Evolutionary conservation across 2,113 vertebrate species (phyloP), one percentile per base, ranked within the genome.

Genomic region (Zapornia atra): DNA sequence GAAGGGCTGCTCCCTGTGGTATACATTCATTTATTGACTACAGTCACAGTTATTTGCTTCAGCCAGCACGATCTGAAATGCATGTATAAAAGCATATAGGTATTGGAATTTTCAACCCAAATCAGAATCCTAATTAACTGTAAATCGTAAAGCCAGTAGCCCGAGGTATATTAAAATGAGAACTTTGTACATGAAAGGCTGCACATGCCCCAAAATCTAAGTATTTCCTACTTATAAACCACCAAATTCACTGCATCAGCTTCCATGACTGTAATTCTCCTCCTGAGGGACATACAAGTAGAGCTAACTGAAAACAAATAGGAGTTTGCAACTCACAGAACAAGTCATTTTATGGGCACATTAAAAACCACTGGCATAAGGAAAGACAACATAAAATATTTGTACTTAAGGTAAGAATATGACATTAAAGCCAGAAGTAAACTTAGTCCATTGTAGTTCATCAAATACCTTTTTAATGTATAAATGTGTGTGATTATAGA

Each of bases 181-280:
- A 98, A 98, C 98, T 98, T 97, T 98, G 98, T 98, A 98, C 98
- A 98, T 98, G 98, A 98, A 98, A 98, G 97, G 95, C 96, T 97
- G 93, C 90, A 95, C 71, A 94, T 97, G 97, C 96, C 97, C 98
- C 97, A 79, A 97, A 98, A 98, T 98, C 97, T 97, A 96, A 97
- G 96, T 97, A 97, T 96, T 97, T 98, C 77, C 92, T 98, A 94
- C 94, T 98, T 97, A 96, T 97, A 96, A 98, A 96, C 95, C 95
- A 97, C 94, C 72, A 93, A 95, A 97, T 97, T 98, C 95, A 78
- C 96, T 97, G 84, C 94, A 95, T 97, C 95, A 98, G 97, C 95
- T 97, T 98, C 95, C 83, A 95, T 96, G 94, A 95, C 97, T 96
- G 94, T 96, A 98, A 91, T 98, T 98, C 96, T 94, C 42, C 84